These are phyloP conservation scores for Brenthis daphne DNA, from an alignment of 2,888 invertebrate genomes.

Conservation along the genomic window DNA sequence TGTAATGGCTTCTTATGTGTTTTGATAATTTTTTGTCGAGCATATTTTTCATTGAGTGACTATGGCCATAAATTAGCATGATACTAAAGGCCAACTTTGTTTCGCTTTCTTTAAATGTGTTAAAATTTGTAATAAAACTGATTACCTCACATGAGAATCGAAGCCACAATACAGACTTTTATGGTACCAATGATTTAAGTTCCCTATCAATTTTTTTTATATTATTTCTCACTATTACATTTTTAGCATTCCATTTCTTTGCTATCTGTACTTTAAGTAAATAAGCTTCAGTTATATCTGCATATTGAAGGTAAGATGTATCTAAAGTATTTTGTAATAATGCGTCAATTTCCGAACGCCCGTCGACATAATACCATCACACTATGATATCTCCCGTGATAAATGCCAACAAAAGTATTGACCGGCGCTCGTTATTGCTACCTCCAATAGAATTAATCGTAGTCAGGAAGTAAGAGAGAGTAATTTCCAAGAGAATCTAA, in stretches of 20 bases:
- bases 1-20: no score
- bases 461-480: slow-evolving; percentile 26
- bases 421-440: slow-evolving; percentile 37
- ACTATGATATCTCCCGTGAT: slow-evolving; percentile 36
- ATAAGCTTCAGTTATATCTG: slow-evolving; percentile 19
- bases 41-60: no score
- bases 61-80: no score
- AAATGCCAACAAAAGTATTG: slow-evolving; percentile 35
- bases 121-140: no score
- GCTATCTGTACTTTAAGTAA: slow-evolving; percentile 25
- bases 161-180: no score
- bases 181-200: no score
- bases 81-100: no score
- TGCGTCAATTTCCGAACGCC: slow-evolving; percentile 38
- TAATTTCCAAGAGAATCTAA: slow-evolving; percentile 9
- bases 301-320: slow-evolving; percentile 28
- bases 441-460: slow-evolving; percentile 37
- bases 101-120: no score
- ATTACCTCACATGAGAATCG: no score
- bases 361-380: slow-evolving; percentile 41
- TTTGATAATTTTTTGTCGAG: no score
- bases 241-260: neutral
- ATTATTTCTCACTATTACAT: neutral
- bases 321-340: slow-evolving; percentile 39
- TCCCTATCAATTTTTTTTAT: neutral